Evolutionary conservation across 1,140 invertebrate species (phyloP).

Genomic region (Uloborus diversus): DNA sequence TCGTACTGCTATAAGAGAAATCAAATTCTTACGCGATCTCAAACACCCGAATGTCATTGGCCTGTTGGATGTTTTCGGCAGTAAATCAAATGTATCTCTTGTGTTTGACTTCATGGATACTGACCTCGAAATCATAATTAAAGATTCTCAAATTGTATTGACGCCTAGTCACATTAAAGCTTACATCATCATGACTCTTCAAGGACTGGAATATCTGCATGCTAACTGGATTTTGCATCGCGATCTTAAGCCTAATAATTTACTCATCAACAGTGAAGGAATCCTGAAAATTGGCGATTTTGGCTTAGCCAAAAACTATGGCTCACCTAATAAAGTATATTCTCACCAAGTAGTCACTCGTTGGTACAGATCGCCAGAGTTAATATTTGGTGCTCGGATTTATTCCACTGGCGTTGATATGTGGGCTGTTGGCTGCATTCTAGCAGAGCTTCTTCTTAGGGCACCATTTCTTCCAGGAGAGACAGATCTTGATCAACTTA

Average conservation of each 20-base stretch:
- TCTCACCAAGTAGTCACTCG: conserved; percentile 98
- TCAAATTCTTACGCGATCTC: conserved; percentile 96
- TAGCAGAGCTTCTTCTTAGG: conserved; percentile 92
- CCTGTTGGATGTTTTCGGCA: conserved; percentile 92
- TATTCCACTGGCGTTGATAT: conserved; percentile 98
- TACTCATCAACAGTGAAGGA: conserved; percentile 91
- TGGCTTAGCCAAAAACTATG: conserved; percentile 96
- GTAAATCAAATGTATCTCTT: conserved; percentile 97
- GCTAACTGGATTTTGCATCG: conserved; percentile 96
- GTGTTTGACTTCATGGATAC: conserved; percentile 99
- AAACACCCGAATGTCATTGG: conserved; percentile 95
- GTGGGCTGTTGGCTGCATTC: conserved; percentile 98
- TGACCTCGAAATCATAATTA: conserved; percentile 84
- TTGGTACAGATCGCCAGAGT: conserved; percentile 84
- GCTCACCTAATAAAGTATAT: conserved; percentile 94
- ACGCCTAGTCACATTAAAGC: conserved; percentile 94
- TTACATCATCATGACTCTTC: conserved; percentile 93
- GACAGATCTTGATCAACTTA: conserved; percentile 95
- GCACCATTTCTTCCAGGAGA: conserved; percentile 95
- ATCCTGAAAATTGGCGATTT: conserved; percentile 98
- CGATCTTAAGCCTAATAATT: conserved; percentile 99
- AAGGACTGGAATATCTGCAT: conserved; percentile 96
- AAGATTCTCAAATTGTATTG: conserved; percentile 80
- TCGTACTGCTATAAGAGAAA: conserved; percentile 96
- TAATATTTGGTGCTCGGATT: conserved; percentile 93